Conservation (phyloP, 2,797 vertebrate species). For the Philypnodon macrostomus region DNA sequence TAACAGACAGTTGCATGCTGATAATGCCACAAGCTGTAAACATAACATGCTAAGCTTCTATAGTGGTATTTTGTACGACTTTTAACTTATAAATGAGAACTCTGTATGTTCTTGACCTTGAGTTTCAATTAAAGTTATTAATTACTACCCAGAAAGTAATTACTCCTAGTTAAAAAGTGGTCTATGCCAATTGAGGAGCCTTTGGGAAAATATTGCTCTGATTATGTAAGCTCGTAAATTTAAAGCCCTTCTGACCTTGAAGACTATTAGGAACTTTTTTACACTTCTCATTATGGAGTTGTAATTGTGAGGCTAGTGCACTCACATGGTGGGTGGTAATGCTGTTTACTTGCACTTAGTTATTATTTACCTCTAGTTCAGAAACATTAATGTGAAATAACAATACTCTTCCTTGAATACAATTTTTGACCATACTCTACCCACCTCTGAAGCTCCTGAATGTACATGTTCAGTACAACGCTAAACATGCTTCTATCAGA, state of each 20-base stretch:
- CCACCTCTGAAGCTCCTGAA: conserved; percentile 18
- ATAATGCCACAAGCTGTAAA: conserved; percentile 20
- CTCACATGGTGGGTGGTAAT: no score
- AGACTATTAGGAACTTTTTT: conserved; percentile 51
- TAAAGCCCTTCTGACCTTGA: conserved; percentile 50
- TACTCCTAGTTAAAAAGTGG: conserved; percentile 44
- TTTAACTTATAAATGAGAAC: conserved; percentile 50
- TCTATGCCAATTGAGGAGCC: conserved; percentile 7
- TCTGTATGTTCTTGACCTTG: conserved; percentile 59
- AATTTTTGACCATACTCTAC: no score
- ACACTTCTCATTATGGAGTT: conserved; percentile 52
- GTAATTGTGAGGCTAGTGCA: conserved; percentile 43
- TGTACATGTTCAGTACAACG: conserved; percentile 20
- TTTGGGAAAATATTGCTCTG: conserved; percentile 36
- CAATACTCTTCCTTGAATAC: no score
- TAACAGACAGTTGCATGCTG: conserved; percentile 18
- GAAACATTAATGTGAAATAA: no score
- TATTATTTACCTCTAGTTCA: no score
- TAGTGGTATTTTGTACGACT: conserved; percentile 43
- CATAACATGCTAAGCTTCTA: no score
- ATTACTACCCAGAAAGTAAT: conserved; percentile 59
- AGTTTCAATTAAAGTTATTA: conserved; percentile 62
- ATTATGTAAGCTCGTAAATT: conserved; percentile 45
- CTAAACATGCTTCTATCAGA: conserved; percentile 30
- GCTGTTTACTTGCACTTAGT: no score